Evolutionary conservation across 2,888 invertebrate species (phyloP).

Genomic region (Drosophila anceps): DNA sequence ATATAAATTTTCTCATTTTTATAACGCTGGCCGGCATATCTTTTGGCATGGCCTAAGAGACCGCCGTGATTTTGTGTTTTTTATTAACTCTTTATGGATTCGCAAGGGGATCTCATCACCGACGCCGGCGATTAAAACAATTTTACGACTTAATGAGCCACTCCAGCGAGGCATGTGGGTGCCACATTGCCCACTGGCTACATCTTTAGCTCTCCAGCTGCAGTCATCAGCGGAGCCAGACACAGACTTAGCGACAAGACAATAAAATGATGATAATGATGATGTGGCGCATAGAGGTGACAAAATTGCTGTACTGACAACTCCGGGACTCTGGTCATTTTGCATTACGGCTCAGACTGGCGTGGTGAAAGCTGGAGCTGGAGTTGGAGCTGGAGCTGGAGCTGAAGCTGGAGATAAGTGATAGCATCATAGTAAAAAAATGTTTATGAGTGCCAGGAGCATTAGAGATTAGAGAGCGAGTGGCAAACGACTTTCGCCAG

Average conservation of each 20-base stretch:
- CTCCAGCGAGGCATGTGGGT: constrained; percentile 73
- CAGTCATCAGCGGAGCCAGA: constrained; percentile 4
- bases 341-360: constrained; percentile 22
- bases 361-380: constrained; percentile 29
- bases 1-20: constrained; percentile 74
- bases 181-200: constrained; percentile 69
- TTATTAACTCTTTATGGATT: constrained; percentile 81
- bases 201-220: constrained; percentile 11
- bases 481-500: constrained; percentile 34
- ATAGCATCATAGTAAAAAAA: constrained; percentile 58
- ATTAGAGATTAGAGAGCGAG: constrained; percentile 56
- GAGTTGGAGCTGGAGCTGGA: constrained; percentile 4
- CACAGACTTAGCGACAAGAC: constrained; percentile 42
- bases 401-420: constrained; percentile 43
- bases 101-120: constrained; percentile 58
- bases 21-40: constrained; percentile 44
- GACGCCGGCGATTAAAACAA: constrained; percentile 69
- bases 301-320: constrained; percentile 72
- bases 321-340: constrained; percentile 29
- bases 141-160: constrained; percentile 82
- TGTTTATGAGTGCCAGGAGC: constrained; percentile 58
- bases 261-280: constrained; percentile 75
- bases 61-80: constrained; percentile 75
- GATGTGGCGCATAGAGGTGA: constrained; percentile 76
- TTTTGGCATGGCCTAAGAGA: constrained; percentile 51